Conservation (phyloP, 2,797 vertebrate species). For the Geotrypetes seraphini region DNA sequence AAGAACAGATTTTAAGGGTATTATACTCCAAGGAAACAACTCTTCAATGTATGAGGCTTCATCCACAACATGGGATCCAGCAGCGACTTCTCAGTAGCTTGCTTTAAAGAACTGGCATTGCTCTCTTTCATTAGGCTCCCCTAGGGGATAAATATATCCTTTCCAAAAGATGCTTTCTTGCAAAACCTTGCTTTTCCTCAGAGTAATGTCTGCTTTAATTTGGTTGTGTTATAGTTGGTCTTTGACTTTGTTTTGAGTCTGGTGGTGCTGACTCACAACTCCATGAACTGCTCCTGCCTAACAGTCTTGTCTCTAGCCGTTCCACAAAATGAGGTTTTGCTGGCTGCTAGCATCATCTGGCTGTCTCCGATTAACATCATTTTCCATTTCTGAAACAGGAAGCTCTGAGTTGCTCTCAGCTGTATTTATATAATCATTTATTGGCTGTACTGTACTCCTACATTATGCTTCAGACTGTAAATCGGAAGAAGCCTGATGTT, state of each 20-base stretch:
- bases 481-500: conserved; percentile 2
- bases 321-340: conserved; percentile 36
- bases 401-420: conserved; percentile 39
- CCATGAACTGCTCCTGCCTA: conserved; percentile 18
- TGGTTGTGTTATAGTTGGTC: conserved; percentile 27
- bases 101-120: conserved; percentile 22
- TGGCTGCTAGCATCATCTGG: conserved; percentile 42
- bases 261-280: conserved; percentile 49
- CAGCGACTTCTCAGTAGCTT: conserved; percentile 31
- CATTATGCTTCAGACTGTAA: conserved; percentile 9
- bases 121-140: conserved; percentile 20
- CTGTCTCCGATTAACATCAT: conserved; percentile 36
- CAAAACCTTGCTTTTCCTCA: conserved; percentile 36
- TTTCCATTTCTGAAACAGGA: conserved; percentile 47
- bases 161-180: conserved; percentile 51
- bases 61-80: conserved; percentile 32
- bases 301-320: conserved; percentile 24
- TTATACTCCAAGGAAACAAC: conserved; percentile 61
- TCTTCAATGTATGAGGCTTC: conserved; percentile 57
- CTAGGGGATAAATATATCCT: conserved; percentile 29
- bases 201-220: conserved; percentile 33
- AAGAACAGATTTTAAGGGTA: conserved; percentile 47
- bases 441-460: conserved; percentile 16
- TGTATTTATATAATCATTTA: conserved; percentile 45
- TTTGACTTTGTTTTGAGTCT: conserved; percentile 39